Evolutionary conservation across 2,797 vertebrate genomes (phyloP).

Genomic region (Lycodopsis pacificus): DNA sequence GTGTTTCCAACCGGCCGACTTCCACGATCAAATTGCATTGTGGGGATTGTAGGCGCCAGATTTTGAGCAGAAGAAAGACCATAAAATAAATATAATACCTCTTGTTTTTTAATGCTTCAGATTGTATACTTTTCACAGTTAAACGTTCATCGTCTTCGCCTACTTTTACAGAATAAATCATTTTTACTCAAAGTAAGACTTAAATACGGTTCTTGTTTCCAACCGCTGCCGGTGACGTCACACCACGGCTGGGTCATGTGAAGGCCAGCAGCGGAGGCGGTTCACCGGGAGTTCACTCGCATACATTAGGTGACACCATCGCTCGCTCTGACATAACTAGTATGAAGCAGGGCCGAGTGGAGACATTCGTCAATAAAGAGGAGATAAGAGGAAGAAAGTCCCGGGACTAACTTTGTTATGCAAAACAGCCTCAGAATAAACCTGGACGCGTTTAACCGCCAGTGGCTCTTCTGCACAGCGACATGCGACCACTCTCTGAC

Average conservation of each 20-base stretch:
- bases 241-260: conserved; percentile 92
- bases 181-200: not conserved
- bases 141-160: fast-evolving
- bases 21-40: not conserved
- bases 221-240: conserved; percentile 87
- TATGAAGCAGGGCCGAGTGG: conserved; percentile 90
- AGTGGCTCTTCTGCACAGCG: not conserved
- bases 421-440: conserved; percentile 43
- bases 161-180: not conserved
- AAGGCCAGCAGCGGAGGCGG: conserved; percentile 94
- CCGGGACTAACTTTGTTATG: conserved; percentile 67
- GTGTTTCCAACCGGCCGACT: not conserved
- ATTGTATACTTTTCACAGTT: not conserved
- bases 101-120: not conserved
- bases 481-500: conserved; percentile 24
- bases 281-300: conserved; percentile 97
- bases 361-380: conserved; percentile 87
- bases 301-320: conserved; percentile 96
- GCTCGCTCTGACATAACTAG: conserved; percentile 92
- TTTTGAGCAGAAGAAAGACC: too few species aligned
- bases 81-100: not conserved
- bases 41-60: conserved; percentile 38
- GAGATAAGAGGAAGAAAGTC: conserved; percentile 82
- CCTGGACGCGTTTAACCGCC: conserved; percentile 25
- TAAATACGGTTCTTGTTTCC: conserved; percentile 11